Evolutionary conservation across 2,888 invertebrate species (phyloP), one percentile per base, ranked within the genome.

Genomic region (Luperina nickerlii): DNA sequence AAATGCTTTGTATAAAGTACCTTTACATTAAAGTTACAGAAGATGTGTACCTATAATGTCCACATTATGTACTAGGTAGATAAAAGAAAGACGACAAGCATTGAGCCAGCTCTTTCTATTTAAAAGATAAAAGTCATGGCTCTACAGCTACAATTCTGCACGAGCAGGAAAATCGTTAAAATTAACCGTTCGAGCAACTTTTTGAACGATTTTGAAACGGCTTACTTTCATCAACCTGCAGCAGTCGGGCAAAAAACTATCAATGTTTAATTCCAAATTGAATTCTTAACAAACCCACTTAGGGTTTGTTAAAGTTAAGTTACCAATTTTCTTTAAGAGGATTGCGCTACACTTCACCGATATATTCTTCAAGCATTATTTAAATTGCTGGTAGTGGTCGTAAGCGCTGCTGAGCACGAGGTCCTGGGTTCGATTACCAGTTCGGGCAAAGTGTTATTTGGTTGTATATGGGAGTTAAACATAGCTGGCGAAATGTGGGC

Each of bases 81-180:
- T 57, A 57, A 38, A 20, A 45, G 13, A 45, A 54, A 45, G 32
- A 45, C 24, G 18, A 7, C 42, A 62, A 48, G n/a, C 5, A 20
- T 51, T 13, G 65, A 11, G 27, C 24, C 11, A 18, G 9, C 15
- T 73, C 51, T 67, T 67, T 79, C 66, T 80, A 42, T 67, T 78
- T 60, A 32, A n/a, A 70, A 24, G 18, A 65, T 70, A 27, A 42
- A 73, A n/a, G 20, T 66, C n/a, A 42, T 76, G 20, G 13, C 45
- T 72, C 60, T 45, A 45, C 20, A 54, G n/a, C 45, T 45, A 32
- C n/a, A 54, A 20, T 70, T 70, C 15, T 15, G n/a, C 38, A n/a
- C 78, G 45, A 69, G 32, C 42, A 63, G 20, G 45, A 79, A 79
- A 79, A 45, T 54, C 51, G 51, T 45, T 45, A 65, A 77, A 32